phyloP scores from a whole-genome alignment of 2,888 invertebrate species.

The Ornithoptera priamus region DNA sequence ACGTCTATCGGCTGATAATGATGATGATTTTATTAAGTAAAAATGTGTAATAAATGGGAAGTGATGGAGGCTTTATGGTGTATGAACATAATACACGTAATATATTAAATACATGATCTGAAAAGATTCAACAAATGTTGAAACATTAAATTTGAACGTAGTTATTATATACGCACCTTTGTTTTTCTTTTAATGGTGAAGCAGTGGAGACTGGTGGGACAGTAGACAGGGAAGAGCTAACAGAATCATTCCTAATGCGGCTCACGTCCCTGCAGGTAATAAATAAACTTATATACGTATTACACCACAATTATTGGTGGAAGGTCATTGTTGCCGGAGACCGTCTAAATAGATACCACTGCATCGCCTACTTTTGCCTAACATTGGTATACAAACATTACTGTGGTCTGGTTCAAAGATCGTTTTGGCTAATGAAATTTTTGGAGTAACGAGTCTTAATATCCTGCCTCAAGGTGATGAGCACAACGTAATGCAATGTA shows the following conservation, averaged over 20 bases:
- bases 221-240: slow-evolving; percentile 61
- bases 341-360: too few species aligned
- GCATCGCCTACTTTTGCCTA: too few species aligned
- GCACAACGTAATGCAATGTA: too few species aligned
- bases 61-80: not conserved
- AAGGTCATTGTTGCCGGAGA: too few species aligned
- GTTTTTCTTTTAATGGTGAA: slow-evolving; percentile 61
- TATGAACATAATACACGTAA: too few species aligned
- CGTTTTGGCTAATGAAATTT: too few species aligned
- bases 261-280: slow-evolving; percentile 56
- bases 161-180: slow-evolving; percentile 41
- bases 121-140: not conserved
- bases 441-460: too few species aligned
- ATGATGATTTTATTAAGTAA: not conserved
- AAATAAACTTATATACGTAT: not conserved
- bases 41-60: not conserved
- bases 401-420: too few species aligned
- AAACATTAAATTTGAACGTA: not conserved
- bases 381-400: too few species aligned
- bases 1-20: too few species aligned
- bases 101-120: not conserved
- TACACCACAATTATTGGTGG: too few species aligned
- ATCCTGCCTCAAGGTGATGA: too few species aligned
- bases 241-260: slow-evolving; percentile 73
- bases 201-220: slow-evolving; percentile 42